Evolutionary conservation across 2,113 vertebrate species (phyloP), one percentile per base, ranked within the genome.

Genomic region (Notothenia rossii): DNA sequence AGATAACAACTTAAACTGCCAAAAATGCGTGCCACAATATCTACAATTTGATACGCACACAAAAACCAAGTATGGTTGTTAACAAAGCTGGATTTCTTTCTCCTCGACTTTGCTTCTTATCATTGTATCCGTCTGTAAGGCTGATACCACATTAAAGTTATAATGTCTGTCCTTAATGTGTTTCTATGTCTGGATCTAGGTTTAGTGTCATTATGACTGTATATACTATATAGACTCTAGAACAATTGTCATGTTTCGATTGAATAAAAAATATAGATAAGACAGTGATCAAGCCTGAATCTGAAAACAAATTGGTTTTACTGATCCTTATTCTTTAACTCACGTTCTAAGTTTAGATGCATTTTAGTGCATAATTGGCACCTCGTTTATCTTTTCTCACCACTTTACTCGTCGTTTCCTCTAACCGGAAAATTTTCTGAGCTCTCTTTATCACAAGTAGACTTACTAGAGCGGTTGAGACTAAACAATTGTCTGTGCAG

Each of bases 31-130:
- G 70, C 15, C 61, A 61, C 14, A 4, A 49, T 22, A 40, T 50
- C n/a, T 33, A 20, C 33, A 49, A n/a, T 48, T 29, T 45, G 54
- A 50, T 17, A 36, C 54, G 33, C 36, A 53, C 20, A 77, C 20
- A 69, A 14, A 43, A 29, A 10, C 69, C 75, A 29, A 83, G 20
- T 22, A 0, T 45, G 65, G 36, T 50, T 62, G 43, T 33, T 58
- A 10, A 46, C 53, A 70, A 77, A 14, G 20, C 25, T 20, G 8
- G 14, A 43, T 64, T 46, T 75, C 48, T 18, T 63, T 67, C 36
- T 58, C 7, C n/a, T 54, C 80, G 10, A 33, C 54, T 45, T 18
- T 25, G 36, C 45, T 54, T 50, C 17, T 62, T 67, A 75, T 8
- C 72, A 54, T 9, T 68, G 7, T 10, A 63, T 51, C 10, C 15